Evolutionary conservation across 2,888 invertebrate genomes (phyloP), one percentile per base, ranked within the genome.

Genomic region (Pandemis corylana): DNA sequence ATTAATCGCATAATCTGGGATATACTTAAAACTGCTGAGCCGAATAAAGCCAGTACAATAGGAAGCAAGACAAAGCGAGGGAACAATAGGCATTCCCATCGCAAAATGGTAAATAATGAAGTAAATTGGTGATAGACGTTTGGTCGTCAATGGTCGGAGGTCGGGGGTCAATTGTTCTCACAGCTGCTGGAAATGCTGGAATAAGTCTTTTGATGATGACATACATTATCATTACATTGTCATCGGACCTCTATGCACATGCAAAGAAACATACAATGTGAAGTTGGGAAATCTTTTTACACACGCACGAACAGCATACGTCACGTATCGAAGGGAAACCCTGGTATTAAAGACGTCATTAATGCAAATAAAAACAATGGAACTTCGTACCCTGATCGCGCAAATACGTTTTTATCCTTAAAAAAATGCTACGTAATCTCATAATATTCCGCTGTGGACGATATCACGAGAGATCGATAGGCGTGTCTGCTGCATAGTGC

Each of bases 1-100:
- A 65, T 69, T 46, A 69, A 73, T 59, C 64, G 51, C 42, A 56
- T 68, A 73, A 68, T 56, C 68, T 59, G 42, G 68, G 56, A 65
- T 51, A 69, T 64, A 56, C 66, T 61, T 46, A 62, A 64, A 65
- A n/a, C 41, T 56, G 36, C 15, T 7, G 71, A 51, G 61, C 42
- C 67, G 5, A 63, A 56, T 36, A 46, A 42, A 7, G 15, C 36
- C 63, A 41, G 13, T 10, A 72, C 67, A 73, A 64, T 68, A 63
- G 46, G 51, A 56, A 13, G 64, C 15, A n/a, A 41, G 44, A 59
- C 72, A 56, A 63, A 42, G 51, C 20, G 13, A 36, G 53, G 53
- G 63, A 64, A 68, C 68, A 69, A 49, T 69, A 69, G 61, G 65
- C 46, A 46, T 65, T 65, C 61, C 56, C 36, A 59, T 20, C 36